A percentile compares a stretch with the other conserved stretches of the same genome.
Evolutionary conservation across 2,113 vertebrate species (phyloP).

Genomic region (Girardinichthys multiradiatus): DNA sequence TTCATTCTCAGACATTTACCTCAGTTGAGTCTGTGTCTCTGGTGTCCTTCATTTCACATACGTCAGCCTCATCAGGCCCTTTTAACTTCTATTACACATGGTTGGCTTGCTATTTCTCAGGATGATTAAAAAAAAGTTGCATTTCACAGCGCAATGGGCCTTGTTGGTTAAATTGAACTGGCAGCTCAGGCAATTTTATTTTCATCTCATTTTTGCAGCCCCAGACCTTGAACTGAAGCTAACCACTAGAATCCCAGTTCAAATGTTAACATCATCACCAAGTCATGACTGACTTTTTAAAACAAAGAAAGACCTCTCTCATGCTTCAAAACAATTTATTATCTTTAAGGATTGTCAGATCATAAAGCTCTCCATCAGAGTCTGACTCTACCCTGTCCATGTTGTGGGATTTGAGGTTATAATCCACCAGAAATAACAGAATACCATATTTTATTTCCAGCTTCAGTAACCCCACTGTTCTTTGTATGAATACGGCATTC

Average conservation of each 20-base stretch:
- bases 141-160: background rate
- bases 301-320: background rate
- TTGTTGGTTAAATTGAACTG: background rate
- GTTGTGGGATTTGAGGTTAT: background rate
- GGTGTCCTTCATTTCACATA: constrained; percentile 37
- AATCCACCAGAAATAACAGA: background rate
- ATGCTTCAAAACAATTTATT: background rate
- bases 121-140: constrained; percentile 7
- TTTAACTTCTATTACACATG: constrained; percentile 12
- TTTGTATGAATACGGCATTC: background rate
- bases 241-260: background rate
- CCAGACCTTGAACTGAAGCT: background rate
- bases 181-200: background rate
- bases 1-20: constrained; percentile 43
- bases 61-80: constrained; percentile 28
- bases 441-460: background rate
- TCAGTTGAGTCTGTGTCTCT: constrained; percentile 18
- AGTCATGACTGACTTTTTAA: background rate
- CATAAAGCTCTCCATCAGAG: background rate
- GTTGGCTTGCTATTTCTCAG: background rate
- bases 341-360: background rate
- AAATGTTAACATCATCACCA: background rate
- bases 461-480: constrained; percentile 7
- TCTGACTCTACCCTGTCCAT: background rate
- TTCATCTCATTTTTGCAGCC: background rate